Conservation (phyloP, 1,140 invertebrate genomes). For the Drosophila kurseongensis region DNA sequence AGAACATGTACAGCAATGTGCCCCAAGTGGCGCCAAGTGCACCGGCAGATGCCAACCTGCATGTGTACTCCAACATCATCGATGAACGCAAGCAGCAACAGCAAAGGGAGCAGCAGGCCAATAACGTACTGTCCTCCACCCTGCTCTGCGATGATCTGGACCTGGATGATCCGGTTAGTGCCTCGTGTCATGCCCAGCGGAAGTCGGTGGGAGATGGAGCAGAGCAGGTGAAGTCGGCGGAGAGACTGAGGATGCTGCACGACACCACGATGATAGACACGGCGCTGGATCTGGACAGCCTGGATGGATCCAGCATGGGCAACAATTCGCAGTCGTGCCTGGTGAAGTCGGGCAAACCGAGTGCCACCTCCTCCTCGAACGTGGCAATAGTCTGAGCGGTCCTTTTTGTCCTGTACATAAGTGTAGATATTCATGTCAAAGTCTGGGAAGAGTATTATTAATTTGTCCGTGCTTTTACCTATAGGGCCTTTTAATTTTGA, state of each 20-base stretch:
- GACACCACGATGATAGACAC: constrained; percentile 95
- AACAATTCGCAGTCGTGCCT: constrained; percentile 81
- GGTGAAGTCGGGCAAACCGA: constrained; percentile 70
- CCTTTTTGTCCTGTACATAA: constrained; percentile 27
- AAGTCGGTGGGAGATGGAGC: constrained; percentile 61
- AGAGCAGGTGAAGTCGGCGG: constrained; percentile 85
- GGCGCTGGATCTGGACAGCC: constrained; percentile 92
- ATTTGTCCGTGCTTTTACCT: constrained; percentile 22
- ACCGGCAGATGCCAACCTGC: constrained; percentile 55
- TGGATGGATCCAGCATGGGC: constrained; percentile 85
- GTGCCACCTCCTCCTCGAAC: constrained; percentile 20
- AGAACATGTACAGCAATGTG: constrained; percentile 84
- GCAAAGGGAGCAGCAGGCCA: constrained; percentile 32
- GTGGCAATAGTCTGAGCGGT: constrained; percentile 60
- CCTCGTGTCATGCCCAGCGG: constrained; percentile 53
- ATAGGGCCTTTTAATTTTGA: not conserved
- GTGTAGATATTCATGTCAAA: constrained; percentile 57
- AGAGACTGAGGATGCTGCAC: constrained; percentile 89
- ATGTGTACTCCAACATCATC: constrained; percentile 83
- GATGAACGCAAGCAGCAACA: constrained; percentile 67
- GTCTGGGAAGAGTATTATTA: constrained; percentile 36
- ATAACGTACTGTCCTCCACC: constrained; percentile 68
- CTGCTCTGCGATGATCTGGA: constrained; percentile 82
- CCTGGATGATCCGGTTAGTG: constrained; percentile 81
- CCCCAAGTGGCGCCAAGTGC: constrained; percentile 33